Percentiles rank a stretch among this genome's conserved stretches.
These are phyloP conservation scores for Carposina sasakii DNA, from an alignment of 1,140 invertebrate species.

Conservation along the genomic window DNA sequence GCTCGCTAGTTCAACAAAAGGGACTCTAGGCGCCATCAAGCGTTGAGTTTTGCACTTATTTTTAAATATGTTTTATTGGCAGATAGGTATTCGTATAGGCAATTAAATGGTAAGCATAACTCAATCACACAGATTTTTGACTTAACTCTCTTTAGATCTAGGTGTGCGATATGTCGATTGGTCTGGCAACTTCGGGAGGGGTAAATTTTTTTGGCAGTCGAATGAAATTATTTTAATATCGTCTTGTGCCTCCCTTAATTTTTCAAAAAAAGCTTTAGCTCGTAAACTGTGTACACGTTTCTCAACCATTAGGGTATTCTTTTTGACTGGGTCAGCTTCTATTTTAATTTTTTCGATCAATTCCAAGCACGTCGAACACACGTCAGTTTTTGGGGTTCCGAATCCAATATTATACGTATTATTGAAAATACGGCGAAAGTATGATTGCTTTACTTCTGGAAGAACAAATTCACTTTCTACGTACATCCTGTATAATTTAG, in stretches of 20 bases:
- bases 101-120: too few relatives aligned
- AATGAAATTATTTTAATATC: slow-evolving; percentile 25
- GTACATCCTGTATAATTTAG: slow-evolving; percentile 8
- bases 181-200: slow-evolving; percentile 40
- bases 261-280: slow-evolving; percentile 24
- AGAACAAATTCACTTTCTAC: not conserved
- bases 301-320: not conserved
- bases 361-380: not conserved
- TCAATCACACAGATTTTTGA: too few relatives aligned
- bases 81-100: too few relatives aligned
- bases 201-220: slow-evolving; percentile 42
- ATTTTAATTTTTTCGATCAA: slow-evolving; percentile 1
- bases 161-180: slow-evolving; percentile 41
- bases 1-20: too few relatives aligned
- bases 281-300: not conserved
- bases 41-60: too few relatives aligned
- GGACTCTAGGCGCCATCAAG: too few relatives aligned
- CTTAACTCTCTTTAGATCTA: too few relatives aligned
- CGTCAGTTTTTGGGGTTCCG: slow-evolving; percentile 1
- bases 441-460: slow-evolving; percentile 11
- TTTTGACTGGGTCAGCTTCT: not conserved
- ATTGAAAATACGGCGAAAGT: slow-evolving; percentile 3
- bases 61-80: too few relatives aligned
- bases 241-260: slow-evolving; percentile 15
- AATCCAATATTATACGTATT: slow-evolving; percentile 4